Evolutionary conservation across 1,140 invertebrate genomes (phyloP).

Genomic region (Pogonus chalceus): DNA sequence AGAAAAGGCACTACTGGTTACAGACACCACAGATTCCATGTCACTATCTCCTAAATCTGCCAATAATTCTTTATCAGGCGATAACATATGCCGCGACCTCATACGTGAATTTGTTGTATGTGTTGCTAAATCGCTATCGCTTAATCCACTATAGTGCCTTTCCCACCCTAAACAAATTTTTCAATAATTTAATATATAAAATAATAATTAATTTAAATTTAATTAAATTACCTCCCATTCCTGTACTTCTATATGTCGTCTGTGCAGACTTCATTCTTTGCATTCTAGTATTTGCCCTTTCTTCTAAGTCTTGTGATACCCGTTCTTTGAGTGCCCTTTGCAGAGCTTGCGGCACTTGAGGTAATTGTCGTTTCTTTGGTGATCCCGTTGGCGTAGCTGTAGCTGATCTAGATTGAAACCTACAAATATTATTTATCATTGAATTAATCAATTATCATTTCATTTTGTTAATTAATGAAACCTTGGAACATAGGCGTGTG

Average conservation of each 20-base stretch:
- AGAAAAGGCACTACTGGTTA: slow-evolving; percentile 83
- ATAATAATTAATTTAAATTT: slow-evolving; percentile 16
- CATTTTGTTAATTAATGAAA: slow-evolving; percentile 2
- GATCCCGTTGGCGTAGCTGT: slow-evolving; percentile 90
- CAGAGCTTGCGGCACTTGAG: slow-evolving; percentile 67
- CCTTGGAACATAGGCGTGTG: slow-evolving; percentile 32
- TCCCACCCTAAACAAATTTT: slow-evolving; percentile 50
- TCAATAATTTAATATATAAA: background rate
- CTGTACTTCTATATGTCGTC: slow-evolving; percentile 60
- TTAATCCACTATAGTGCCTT: slow-evolving; percentile 65
- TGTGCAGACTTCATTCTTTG: slow-evolving; percentile 35
- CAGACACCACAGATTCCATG: slow-evolving; percentile 77
- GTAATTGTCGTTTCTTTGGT: slow-evolving; percentile 90
- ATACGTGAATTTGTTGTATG: slow-evolving; percentile 40
- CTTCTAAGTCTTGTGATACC: slow-evolving; percentile 72
- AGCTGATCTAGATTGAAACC: slow-evolving; percentile 72
- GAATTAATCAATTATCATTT: background rate
- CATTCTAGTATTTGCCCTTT: slow-evolving; percentile 47
- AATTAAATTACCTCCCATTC: slow-evolving; percentile 42
- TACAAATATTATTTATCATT: slow-evolving; percentile 28
- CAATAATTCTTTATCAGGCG: slow-evolving; percentile 59
- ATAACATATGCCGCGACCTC: slow-evolving; percentile 44
- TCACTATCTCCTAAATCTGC: slow-evolving; percentile 72
- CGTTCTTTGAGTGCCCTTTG: slow-evolving; percentile 58
- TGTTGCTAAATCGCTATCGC: slow-evolving; percentile 67